These are phyloP conservation scores for Ispidina picta DNA, from an alignment of 2,797 vertebrate genomes.

Conservation along the genomic window DNA sequence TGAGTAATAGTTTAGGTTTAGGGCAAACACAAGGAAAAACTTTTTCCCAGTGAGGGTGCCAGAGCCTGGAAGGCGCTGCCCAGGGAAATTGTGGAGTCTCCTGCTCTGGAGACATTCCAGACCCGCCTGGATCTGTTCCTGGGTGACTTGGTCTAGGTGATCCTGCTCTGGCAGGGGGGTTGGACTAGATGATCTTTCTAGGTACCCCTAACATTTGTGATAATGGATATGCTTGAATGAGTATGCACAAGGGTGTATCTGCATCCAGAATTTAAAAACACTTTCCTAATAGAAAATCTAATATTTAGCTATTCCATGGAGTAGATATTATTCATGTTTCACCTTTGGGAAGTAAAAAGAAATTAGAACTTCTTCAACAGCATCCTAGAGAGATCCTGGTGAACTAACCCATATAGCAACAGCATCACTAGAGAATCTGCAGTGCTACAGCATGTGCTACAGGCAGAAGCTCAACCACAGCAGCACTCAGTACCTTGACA, in stretches of 20 bases:
- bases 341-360: neutral
- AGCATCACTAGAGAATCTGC: neutral
- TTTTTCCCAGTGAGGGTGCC: too few species aligned
- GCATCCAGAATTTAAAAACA: neutral
- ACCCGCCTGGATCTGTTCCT: too few species aligned
- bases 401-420: neutral
- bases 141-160: too few species aligned
- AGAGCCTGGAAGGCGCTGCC: too few species aligned
- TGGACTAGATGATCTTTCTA: too few species aligned
- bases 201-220: too few species aligned
- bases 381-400: neutral
- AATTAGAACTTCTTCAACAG: neutral
- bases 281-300: neutral
- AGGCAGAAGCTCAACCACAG: neutral
- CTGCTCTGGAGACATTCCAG: too few species aligned
- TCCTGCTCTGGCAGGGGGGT: too few species aligned
- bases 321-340: fast-evolving
- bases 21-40: too few species aligned
- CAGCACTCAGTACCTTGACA: neutral
- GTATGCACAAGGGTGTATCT: fast-evolving
- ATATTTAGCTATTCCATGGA: neutral
- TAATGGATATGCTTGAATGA: neutral
- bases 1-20: neutral
- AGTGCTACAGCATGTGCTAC: neutral
- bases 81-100: too few species aligned